A percentile compares a stretch with the other conserved stretches of the same genome.
phyloP scores from a whole-genome alignment of 2,888 invertebrate genomes.

The Copidosoma aretas region DNA sequence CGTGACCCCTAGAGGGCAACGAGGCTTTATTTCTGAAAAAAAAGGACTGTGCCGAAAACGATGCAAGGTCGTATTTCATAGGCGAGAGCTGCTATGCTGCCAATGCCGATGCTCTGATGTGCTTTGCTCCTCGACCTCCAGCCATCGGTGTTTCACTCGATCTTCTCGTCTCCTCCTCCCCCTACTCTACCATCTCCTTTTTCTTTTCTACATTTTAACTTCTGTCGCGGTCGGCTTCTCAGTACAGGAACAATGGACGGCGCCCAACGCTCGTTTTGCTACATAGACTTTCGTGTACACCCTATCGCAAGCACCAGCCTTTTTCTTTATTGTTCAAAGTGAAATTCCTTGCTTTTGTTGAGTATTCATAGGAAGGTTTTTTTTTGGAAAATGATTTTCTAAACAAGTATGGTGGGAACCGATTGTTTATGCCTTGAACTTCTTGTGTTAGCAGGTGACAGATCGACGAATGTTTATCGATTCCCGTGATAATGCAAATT shows the following conservation, averaged over 20 bases:
- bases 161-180: neutral
- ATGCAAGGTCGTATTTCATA: slow-evolving; percentile 48
- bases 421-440: no score
- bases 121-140: slow-evolving; percentile 30
- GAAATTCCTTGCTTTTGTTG: no score
- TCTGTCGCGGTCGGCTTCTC: slow-evolving; percentile 26
- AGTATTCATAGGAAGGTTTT: no score
- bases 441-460: no score
- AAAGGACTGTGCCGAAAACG: slow-evolving; percentile 40
- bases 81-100: slow-evolving; percentile 31
- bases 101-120: slow-evolving; percentile 4
- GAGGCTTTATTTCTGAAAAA: slow-evolving; percentile 5
- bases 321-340: no score
- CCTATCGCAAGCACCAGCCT: neutral
- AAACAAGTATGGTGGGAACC: no score
- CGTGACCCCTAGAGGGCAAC: slow-evolving; percentile 24
- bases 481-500: no score
- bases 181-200: neutral
- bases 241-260: slow-evolving; percentile 35
- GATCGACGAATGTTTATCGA: no score
- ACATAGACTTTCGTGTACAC: neutral
- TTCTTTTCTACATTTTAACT: slow-evolving; percentile 2
- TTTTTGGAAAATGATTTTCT: no score
- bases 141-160: slow-evolving; percentile 21
- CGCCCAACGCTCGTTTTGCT: slow-evolving; percentile 30